These are phyloP conservation scores for Pilophorus perplexus DNA, from an alignment of 2,888 invertebrate genomes.

Conservation along the genomic window DNA sequence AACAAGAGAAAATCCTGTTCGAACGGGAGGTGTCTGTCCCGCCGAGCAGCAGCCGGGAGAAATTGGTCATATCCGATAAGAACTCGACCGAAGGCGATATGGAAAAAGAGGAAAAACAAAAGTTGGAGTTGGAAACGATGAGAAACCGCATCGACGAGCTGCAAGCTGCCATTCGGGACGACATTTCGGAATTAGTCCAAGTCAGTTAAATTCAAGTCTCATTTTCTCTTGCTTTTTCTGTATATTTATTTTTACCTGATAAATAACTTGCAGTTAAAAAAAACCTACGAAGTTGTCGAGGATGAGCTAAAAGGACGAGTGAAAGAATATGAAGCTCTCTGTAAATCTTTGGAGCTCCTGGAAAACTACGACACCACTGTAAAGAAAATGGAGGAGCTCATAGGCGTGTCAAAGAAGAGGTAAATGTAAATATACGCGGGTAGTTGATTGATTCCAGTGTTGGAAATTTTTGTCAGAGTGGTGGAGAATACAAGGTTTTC, in stretches of 20 bases:
- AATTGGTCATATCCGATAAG: slow-evolving; percentile 4
- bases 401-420: slow-evolving; percentile 30
- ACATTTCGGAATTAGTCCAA: slow-evolving; percentile 51
- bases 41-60: slow-evolving; percentile 8
- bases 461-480: neutral
- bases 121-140: slow-evolving; percentile 52
- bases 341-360: slow-evolving; percentile 63
- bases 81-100: slow-evolving; percentile 43
- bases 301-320: slow-evolving; percentile 50
- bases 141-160: slow-evolving; percentile 51
- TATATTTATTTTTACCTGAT: neutral
- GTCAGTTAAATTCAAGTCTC: slow-evolving; percentile 48
- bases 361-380: slow-evolving; percentile 64
- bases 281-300: slow-evolving; percentile 54
- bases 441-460: neutral
- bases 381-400: slow-evolving; percentile 52
- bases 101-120: slow-evolving; percentile 49
- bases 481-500: too few species aligned
- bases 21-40: slow-evolving; percentile 3
- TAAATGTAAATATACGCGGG: too few species aligned
- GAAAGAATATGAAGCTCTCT: slow-evolving; percentile 54
- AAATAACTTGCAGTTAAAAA: slow-evolving; percentile 45
- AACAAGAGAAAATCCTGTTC: slow-evolving; percentile 23
- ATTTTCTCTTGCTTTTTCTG: neutral
- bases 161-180: slow-evolving; percentile 52